These are phyloP conservation scores for Rhizoglyphus robini DNA, from an alignment of 1,140 invertebrate genomes.

Conservation along the genomic window DNA sequence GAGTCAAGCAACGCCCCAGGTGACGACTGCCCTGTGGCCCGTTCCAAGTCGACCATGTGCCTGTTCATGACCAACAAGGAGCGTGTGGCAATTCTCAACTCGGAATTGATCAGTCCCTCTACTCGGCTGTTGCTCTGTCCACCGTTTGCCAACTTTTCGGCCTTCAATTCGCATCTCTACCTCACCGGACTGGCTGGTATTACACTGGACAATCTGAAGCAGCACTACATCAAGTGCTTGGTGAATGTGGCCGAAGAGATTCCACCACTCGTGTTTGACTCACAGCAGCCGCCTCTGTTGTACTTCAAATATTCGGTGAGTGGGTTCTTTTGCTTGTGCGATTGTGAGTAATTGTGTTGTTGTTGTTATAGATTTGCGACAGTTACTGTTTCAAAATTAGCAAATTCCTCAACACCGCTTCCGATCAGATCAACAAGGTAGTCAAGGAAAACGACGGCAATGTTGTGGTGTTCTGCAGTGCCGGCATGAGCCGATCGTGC, in stretches of 20 bases:
- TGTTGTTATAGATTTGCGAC: background rate
- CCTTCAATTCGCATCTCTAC: background rate
- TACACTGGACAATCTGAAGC: background rate
- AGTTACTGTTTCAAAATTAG: background rate
- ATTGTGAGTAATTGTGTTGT: background rate
- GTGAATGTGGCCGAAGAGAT: background rate
- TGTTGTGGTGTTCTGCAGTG: constrained; percentile 65
- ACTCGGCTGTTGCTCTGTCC: background rate
- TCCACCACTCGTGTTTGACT: background rate
- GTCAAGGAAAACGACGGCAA: background rate
- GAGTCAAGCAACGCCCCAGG: no score
- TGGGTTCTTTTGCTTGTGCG: background rate
- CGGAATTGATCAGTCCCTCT: background rate
- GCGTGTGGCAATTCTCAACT: background rate
- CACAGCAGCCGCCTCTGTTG: background rate
- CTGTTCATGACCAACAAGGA: background rate
- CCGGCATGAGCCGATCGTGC: constrained; percentile 71
- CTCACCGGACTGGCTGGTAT: background rate
- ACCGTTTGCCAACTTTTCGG: background rate
- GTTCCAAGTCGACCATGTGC: background rate
- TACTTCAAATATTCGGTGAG: background rate
- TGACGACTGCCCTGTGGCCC: background rate
- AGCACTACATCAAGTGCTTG: background rate
- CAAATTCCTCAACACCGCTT: background rate
- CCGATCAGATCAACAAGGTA: background rate